Evolutionary conservation across 1,140 invertebrate genomes (phyloP).

Genomic region (Penaeus indicus): DNA sequence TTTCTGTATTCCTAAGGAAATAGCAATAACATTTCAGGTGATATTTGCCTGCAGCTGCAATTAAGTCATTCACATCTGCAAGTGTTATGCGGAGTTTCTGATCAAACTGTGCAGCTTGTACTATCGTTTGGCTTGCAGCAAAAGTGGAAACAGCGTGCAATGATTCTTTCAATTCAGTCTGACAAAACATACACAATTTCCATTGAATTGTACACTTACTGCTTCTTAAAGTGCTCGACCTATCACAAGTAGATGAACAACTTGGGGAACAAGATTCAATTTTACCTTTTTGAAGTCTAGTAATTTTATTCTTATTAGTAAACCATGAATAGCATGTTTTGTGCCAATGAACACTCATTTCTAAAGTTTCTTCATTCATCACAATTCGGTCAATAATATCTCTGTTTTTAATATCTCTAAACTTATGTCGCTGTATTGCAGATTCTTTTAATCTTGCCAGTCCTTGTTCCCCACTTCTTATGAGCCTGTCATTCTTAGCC

Average conservation of each 20-base stretch:
- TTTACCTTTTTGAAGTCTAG: constrained; percentile 7
- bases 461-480: too few relatives aligned
- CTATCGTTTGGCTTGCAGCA: neutral
- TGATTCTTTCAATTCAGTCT: neutral
- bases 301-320: constrained; percentile 8
- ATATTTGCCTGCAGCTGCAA: too few relatives aligned
- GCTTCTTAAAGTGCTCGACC: neutral
- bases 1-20: neutral
- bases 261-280: neutral
- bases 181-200: constrained; percentile 21
- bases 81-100: neutral
- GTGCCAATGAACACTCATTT: neutral
- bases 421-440: neutral
- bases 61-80: constrained; percentile 11
- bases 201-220: neutral
- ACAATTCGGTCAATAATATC: constrained; percentile 5
- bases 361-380: neutral
- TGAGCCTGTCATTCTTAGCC: too few relatives aligned
- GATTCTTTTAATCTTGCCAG: neutral
- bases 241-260: neutral
- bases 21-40: neutral
- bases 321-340: constrained; percentile 7
- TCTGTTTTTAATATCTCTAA: neutral
- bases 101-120: constrained; percentile 6
- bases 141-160: neutral